Evolutionary conservation across 2,888 invertebrate genomes (phyloP), one percentile per base, ranked within the genome.

Genomic region (Eupithecia pulchellata): DNA sequence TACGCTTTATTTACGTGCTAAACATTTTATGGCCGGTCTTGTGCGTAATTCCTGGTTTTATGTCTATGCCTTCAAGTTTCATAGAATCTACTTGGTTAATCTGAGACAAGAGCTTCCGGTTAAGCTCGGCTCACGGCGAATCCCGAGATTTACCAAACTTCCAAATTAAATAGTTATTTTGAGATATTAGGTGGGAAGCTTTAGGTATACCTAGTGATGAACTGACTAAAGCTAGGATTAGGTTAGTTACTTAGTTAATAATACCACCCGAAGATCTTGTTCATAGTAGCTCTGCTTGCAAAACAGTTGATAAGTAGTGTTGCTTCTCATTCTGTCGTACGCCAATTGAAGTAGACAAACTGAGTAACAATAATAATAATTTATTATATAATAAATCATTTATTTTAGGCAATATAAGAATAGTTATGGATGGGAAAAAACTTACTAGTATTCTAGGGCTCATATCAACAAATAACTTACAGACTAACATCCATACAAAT

Each of bases 21-120:
- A 75, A 67, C 65, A 68, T 71, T 76, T 75, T 75, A 75, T 70
- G 69, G 57, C 32, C 65, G 66, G 69, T 72, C 75, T 72, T 74
- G 71, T 61, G 61, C 64, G 73, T 71, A 72, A 66, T 66, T 72
- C 57, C 66, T 64, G 68, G 69, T 74, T 74, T 73, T 74, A 77
- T 77, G 73, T 72, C 73, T 71, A 76, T 72, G 68, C 42, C 72
- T 74, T 65, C 36, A 70, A 72, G 72, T 73, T 72, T 47, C 42
- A 65, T 72, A 71, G 69, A 66, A 72, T 67, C 68, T 73, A 71
- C 58, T 62, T 30, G 66, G 52, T 60, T 67, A 69, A 68, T 55
- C 72, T 39, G 14, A 64, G 64, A 73, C 62, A 68, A n/a, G 30
- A 55, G 68, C 66, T 67, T 57, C 32, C 58, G 42, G 34, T 61